phyloP scores from a whole-genome alignment of 2,113 vertebrate genomes.

The Paracanthobrama guichenoti region DNA sequence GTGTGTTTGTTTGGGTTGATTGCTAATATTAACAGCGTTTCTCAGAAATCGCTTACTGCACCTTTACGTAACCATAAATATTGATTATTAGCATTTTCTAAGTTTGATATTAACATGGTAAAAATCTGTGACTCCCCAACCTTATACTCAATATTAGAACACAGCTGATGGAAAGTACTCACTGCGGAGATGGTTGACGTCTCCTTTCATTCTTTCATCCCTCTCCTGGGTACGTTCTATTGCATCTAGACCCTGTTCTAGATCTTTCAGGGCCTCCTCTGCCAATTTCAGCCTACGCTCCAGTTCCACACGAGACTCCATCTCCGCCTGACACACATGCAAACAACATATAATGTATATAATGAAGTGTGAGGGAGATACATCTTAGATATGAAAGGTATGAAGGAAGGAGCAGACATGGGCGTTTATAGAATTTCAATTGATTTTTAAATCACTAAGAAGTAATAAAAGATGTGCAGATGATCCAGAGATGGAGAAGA shows the following conservation, averaged over 20 bases:
- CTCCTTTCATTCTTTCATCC: constrained; percentile 92
- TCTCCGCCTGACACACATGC: constrained; percentile 80
- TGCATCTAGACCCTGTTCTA: constrained; percentile 89
- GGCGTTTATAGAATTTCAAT: not conserved
- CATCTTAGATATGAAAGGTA: not conserved
- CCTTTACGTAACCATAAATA: no score
- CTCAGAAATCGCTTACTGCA: no score
- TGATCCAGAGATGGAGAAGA: not conserved
- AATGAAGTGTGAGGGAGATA: not conserved
- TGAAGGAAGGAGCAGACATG: not conserved
- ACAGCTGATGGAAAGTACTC: constrained; percentile 62
- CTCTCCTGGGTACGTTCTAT: constrained; percentile 83
- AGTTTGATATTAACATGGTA: no score
- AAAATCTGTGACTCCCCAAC: no score
- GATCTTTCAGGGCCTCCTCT: constrained; percentile 85
- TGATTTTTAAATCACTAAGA: constrained; percentile 31
- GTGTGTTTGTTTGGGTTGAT: no score
- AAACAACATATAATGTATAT: not conserved
- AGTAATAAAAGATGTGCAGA: not conserved
- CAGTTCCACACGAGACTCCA: constrained; percentile 89
- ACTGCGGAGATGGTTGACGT: constrained; percentile 92
- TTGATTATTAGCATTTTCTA: no score
- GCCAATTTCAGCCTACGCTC: constrained; percentile 86
- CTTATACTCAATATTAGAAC: not conserved
- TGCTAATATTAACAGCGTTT: no score